Evolutionary conservation across 2,888 invertebrate genomes (phyloP).

Genomic region (Osedax frankpressi): DNA sequence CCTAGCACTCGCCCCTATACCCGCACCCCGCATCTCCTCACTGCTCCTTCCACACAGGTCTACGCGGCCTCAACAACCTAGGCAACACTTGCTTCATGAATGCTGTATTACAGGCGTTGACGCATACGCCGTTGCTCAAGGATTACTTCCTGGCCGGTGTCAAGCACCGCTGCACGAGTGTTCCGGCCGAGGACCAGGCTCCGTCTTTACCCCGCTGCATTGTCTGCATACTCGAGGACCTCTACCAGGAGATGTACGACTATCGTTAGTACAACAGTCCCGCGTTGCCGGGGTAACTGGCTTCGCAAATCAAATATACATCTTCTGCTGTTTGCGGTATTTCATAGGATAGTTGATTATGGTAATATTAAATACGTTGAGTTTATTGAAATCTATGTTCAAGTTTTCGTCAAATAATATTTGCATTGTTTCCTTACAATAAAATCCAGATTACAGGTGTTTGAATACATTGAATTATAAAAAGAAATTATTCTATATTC

Average conservation of each 20-base stretch:
- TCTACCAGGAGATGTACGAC: constrained; percentile 67
- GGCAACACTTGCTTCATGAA: constrained; percentile 98
- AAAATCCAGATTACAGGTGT: too few species aligned
- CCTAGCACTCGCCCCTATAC: background rate
- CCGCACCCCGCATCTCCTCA: background rate
- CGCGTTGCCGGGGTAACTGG: too few species aligned
- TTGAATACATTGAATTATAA: too few species aligned
- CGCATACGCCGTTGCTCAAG: constrained; percentile 81
- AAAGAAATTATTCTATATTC: too few species aligned
- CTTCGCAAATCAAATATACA: too few species aligned
- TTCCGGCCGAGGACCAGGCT: constrained; percentile 50
- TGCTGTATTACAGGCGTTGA: constrained; percentile 85
- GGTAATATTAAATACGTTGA: too few species aligned
- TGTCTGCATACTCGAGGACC: constrained; percentile 83
- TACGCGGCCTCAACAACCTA: constrained; percentile 83
- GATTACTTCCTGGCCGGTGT: constrained; percentile 67
- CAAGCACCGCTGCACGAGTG: background rate
- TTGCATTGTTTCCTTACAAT: too few species aligned
- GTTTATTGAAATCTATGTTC: too few species aligned
- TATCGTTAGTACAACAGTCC: background rate
- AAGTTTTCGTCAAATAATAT: too few species aligned
- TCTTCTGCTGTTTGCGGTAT: too few species aligned
- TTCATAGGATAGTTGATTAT: too few species aligned
- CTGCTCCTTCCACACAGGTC: constrained; percentile 49
- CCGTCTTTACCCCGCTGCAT: too few species aligned